Evolutionary conservation across 2,113 vertebrate species (phyloP), one percentile per base, ranked within the genome.

Genomic region (Ochotona princeps): DNA sequence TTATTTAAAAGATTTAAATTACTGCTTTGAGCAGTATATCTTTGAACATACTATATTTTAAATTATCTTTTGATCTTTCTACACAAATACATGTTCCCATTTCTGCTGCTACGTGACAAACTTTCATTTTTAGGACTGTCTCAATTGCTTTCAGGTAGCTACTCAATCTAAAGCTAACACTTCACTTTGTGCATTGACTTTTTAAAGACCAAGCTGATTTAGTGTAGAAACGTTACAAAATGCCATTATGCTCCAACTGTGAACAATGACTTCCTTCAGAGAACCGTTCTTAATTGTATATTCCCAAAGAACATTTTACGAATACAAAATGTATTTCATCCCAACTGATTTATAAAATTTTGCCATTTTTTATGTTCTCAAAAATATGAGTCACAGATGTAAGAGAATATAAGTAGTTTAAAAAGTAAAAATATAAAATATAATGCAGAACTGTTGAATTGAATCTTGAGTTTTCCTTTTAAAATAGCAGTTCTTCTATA

Each of bases 301-400:
- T 66, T 15, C 17, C 35, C 26, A 93, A 81, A 82, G 54, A 93
- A 61, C n/a, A 76, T 26, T 91, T 89, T 38, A 83, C 32, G 1
- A 78, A 84, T 57, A 47, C 20, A 90, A 96, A 87, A 63, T 79
- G 17, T 47, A 83, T 90, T 92, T 90, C 72, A 83, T 5, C 90
- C 47, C 69, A 90, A 70, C 15, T 25, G 10, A 47, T 72, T 85
- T 88, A 11, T 88, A 85, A 72, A 66, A 44, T 76, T 61, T 80
- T 74, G n/a, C 8, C 84, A 61, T 28, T 23, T 69, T 87, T 69
- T 88, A 61, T 67, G 26, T 1, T 70, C n/a, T 1, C 6, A 23
- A 21, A 47, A 78, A 13, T 7, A n/a, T 82, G 30, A 89, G 17
- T 86, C 35, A 49, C 7, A 67, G 21, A 89, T 78, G 61, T 85